Conservation (phyloP, 2,888 invertebrate species). For the Mamestra brassicae region DNA sequence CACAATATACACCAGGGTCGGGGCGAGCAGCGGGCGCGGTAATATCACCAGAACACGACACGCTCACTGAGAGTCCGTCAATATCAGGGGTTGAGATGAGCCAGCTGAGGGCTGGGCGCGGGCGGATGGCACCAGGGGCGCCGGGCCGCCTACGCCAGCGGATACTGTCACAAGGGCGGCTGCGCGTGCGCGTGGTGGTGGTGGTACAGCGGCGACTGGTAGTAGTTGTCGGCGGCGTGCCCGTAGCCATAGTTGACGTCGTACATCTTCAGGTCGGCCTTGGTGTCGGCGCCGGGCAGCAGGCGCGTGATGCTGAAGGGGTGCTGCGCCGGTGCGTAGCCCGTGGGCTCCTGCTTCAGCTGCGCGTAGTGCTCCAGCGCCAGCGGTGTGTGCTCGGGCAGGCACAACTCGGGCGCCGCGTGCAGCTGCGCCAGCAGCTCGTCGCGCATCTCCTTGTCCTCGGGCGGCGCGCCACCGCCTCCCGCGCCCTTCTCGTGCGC, state of each 20-base stretch:
- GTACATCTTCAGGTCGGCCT: constrained; percentile 98
- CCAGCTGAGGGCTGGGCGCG: constrained; percentile 64
- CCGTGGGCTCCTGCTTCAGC: constrained; percentile 94
- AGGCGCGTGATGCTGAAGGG: constrained; percentile 98
- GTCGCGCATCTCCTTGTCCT: constrained; percentile 90
- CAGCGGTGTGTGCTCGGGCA: constrained; percentile 91
- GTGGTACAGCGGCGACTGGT: constrained; percentile 95
- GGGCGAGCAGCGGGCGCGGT: constrained; percentile 70
- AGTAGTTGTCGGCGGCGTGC: constrained; percentile 94
- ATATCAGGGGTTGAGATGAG: constrained; percentile 83
- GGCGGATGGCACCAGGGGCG: constrained; percentile 78
- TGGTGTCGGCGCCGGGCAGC: constrained; percentile 96
- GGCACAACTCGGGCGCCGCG: constrained; percentile 92
- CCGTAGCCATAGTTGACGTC: constrained; percentile 93
- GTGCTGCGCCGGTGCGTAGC: constrained; percentile 96
- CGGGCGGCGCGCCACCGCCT: constrained; percentile 71
- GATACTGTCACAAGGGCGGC: constrained; percentile 98
- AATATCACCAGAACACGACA: constrained; percentile 88
- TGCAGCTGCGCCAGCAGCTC: constrained; percentile 94
- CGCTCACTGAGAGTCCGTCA: constrained; percentile 88
- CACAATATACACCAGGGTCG: constrained; percentile 80
- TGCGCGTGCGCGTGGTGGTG: constrained; percentile 92
- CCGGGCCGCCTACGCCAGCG: constrained; percentile 94
- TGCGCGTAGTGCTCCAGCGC: constrained; percentile 92
- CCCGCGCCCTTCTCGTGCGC: constrained; percentile 91